Percentiles rank a stretch among this genome's conserved stretches.
Evolutionary conservation across 2,113 vertebrate genomes (phyloP).

Genomic region (Crypturellus undulatus): DNA sequence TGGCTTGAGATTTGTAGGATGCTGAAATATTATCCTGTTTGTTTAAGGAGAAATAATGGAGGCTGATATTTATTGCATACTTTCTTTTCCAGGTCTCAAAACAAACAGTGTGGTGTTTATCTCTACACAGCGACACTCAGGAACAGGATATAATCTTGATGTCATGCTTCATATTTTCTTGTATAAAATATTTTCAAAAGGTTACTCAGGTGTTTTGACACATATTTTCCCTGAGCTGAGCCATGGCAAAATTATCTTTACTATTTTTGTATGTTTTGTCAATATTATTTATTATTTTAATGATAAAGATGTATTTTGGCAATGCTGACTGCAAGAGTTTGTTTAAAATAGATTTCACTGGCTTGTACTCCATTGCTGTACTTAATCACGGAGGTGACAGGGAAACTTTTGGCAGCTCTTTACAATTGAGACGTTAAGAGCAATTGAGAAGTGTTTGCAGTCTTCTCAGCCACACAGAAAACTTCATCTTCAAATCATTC

Average conservation of each 20-base stretch:
- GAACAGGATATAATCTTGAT: not conserved
- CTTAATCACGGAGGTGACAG: constrained; percentile 34
- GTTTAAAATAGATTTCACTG: constrained; percentile 59
- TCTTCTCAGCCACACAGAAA: constrained; percentile 26
- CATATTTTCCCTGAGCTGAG: not conserved
- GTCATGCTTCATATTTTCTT: not conserved
- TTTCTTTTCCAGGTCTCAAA: constrained; percentile 28
- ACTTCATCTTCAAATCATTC: not conserved
- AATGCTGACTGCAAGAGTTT: constrained; percentile 20
- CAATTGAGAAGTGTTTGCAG: constrained; percentile 36
- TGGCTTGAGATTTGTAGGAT: not conserved
- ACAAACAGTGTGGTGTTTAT: constrained; percentile 22
- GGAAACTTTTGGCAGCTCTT: constrained; percentile 45
- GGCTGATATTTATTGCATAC: not conserved
- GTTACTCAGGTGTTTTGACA: constrained; percentile 42
- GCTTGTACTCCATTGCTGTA: constrained; percentile 32
- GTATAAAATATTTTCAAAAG: not conserved
- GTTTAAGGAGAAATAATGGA: constrained; percentile 17
- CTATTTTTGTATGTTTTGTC: constrained; percentile 32
- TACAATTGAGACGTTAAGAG: constrained; percentile 13
- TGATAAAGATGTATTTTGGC: constrained; percentile 48
- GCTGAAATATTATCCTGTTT: not conserved
- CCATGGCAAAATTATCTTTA: not conserved
- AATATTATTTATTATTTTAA: constrained; percentile 60
- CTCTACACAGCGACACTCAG: not conserved